Evolutionary conservation across 2,888 invertebrate species (phyloP).

Genomic region (Apoderus coryli): DNA sequence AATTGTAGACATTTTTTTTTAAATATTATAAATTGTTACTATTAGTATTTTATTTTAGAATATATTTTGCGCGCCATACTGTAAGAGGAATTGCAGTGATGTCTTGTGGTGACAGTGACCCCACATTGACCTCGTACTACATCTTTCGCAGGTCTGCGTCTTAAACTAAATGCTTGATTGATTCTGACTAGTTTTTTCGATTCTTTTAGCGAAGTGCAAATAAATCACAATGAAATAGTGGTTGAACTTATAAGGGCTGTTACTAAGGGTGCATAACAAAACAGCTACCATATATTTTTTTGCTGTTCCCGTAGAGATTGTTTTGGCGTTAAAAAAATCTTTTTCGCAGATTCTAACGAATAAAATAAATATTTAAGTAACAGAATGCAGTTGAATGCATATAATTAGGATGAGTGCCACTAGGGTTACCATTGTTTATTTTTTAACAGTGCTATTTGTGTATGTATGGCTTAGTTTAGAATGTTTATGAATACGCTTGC

Average conservation of each 20-base stretch:
- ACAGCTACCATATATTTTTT: no score
- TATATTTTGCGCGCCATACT: neutral
- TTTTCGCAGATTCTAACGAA: no score
- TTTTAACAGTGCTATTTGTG: no score
- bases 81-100: constrained; percentile 9
- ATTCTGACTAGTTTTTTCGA: constrained; percentile 36
- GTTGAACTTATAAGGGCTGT: constrained; percentile 24
- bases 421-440: no score
- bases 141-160: constrained; percentile 34
- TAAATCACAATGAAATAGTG: constrained; percentile 37
- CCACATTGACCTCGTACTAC: constrained; percentile 31
- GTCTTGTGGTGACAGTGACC: constrained; percentile 28
- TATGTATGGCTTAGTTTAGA: no score
- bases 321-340: no score
- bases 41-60: neutral
- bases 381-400: no score
- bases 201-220: constrained; percentile 35
- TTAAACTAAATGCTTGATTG: constrained; percentile 35
- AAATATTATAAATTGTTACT: neutral
- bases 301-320: no score
- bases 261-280: constrained; percentile 34
- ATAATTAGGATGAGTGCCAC: no score
- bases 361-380: no score
- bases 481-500: no score
- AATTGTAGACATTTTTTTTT: no score